phyloP scores from a whole-genome alignment of 2,797 vertebrate genomes.

The Cephalopachus bancanus region DNA sequence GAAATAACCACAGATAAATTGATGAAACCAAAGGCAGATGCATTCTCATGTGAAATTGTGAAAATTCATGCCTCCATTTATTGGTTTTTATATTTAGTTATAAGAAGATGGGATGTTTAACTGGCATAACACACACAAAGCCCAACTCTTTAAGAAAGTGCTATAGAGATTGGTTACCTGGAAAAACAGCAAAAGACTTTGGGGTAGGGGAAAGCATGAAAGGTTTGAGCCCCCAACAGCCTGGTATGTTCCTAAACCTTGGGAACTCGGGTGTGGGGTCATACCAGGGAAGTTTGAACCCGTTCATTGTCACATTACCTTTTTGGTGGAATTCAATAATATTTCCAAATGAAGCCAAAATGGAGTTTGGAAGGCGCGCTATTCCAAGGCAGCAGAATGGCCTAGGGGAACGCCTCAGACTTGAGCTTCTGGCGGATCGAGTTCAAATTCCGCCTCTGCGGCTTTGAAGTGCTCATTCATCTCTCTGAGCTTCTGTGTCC shows the following conservation, averaged over 20 bases:
- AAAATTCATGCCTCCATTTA: slow-evolving; percentile 80
- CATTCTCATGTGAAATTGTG: slow-evolving; percentile 80
- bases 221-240: slow-evolving; percentile 11
- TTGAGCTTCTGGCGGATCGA: neutral
- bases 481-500: slow-evolving; percentile 1
- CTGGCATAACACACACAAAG: slow-evolving; percentile 72
- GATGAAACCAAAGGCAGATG: slow-evolving; percentile 77
- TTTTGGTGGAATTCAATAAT: slow-evolving; percentile 57
- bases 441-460: slow-evolving; percentile 4
- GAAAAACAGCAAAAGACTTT: slow-evolving; percentile 53
- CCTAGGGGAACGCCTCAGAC: neutral
- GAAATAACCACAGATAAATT: slow-evolving; percentile 78
- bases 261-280: neutral
- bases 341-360: neutral
- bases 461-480: neutral
- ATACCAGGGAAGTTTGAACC: neutral
- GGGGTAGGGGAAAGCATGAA: slow-evolving; percentile 3
- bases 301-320: slow-evolving; percentile 31
- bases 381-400: neutral
- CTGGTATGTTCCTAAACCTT: neutral
- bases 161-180: slow-evolving; percentile 60
- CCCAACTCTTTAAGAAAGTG: slow-evolving; percentile 55
- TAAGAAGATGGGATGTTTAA: slow-evolving; percentile 76
- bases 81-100: slow-evolving; percentile 81
- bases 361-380: neutral